Base-by-base conservation (phyloP, 2,113 vertebrate species). In the Corydoras sp. region DNA sequence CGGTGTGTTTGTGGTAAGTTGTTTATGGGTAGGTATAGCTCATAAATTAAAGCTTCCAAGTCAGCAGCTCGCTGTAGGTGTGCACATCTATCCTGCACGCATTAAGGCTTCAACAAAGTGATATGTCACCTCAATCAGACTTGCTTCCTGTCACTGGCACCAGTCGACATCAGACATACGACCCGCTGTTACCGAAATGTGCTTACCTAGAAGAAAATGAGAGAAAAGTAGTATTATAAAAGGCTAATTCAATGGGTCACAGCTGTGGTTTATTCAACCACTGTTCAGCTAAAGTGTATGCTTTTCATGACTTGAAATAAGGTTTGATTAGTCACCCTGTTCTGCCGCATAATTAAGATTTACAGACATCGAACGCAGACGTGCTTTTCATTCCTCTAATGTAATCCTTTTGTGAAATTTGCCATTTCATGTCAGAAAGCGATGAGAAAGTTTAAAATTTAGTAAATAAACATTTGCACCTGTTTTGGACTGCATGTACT, bases 201-300 rank as follows among this genome's bases (percentile, higher is more conserved):
- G 90, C 90, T 91, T 90, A 89, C 90, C 88, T 89, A 88, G 81
- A 86, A 85, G 83, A 86, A 88, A 86, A 86, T 43, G 82, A 88
- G 77, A 85, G 81, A 86, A 74, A 67, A 48, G 59, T 9, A 62
- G 65, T 4, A 14, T 74, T 62, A 74, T 29, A 15, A 60, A 35
- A 48, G 50, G 63, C 77, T 85, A 82, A 79, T 70, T 81, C 71
- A 11, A 60, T 78, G 81, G 77, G 83, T 73, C 74, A 75, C 87
- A 85, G 86, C 80, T 81, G 82, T 65, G 87, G 85, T 86, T 87
- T 84, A 86, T 83, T 85, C 86, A 85, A 85, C 87, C 86, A 81
- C 75, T 85, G 75, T 78, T 83, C 79, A 77, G 81, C 82, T 83
- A 81, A 77, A 63, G 79, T 75, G 77, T 65, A 72, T 80, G 49